Evolutionary conservation across 2,888 invertebrate genomes (phyloP).

Genomic region (Nomada hirtipes): DNA sequence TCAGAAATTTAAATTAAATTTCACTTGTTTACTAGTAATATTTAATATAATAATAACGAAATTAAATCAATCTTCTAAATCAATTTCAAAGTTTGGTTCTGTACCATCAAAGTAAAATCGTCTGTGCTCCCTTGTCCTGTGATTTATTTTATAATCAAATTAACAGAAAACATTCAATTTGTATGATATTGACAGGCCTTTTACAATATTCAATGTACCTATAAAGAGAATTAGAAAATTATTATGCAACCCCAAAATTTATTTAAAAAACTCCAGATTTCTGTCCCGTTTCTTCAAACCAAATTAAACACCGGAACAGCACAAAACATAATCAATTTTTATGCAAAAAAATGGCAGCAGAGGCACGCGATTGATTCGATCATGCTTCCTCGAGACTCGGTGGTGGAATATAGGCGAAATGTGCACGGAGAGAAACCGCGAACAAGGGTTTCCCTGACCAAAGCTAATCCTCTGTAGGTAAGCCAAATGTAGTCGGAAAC

Average conservation of each 20-base stretch:
- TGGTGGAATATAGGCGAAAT: conserved; percentile 49
- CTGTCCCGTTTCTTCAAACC: not conserved
- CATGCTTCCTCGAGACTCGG: conserved; percentile 35
- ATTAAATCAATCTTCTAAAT: not conserved
- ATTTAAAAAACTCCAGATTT: not conserved
- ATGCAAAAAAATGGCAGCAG: not conserved
- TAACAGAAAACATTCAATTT: not conserved
- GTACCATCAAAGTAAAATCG: not conserved
- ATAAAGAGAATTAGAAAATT: too few species aligned
- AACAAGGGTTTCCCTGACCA: conserved; percentile 66
- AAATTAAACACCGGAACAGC: not conserved
- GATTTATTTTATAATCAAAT: conserved; percentile 1
- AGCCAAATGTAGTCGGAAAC: conserved; percentile 67
- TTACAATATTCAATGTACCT: too few species aligned
- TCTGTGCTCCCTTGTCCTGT: not conserved
- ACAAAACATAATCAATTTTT: not conserved
- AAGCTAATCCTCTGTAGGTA: conserved; percentile 65
- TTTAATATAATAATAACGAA: too few species aligned
- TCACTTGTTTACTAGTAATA: too few species aligned
- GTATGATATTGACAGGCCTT: too few species aligned
- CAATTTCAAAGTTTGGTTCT: not conserved
- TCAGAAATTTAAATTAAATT: too few species aligned
- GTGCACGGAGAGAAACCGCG: conserved; percentile 60
- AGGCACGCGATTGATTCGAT: conserved; percentile 38
- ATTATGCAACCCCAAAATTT: too few species aligned